Conservation (phyloP, 92 coral and sea anemone species). For the Chrysogorgia sp. region DNA sequence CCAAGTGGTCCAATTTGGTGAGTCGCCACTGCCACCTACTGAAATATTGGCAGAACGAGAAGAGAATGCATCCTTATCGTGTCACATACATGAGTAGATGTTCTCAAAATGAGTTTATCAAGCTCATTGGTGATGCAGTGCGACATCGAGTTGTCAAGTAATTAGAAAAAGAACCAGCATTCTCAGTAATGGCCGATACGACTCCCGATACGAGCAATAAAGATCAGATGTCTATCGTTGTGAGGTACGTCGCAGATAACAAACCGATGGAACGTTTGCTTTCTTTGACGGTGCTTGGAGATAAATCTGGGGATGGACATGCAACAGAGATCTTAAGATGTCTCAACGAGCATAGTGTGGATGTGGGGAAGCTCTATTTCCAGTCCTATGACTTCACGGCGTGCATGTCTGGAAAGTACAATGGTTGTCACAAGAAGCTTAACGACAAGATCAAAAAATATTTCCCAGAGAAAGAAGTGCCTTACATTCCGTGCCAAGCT, state of each 20-base stretch:
- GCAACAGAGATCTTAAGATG: constrained; percentile 27
- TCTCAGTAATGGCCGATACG: constrained; percentile 39
- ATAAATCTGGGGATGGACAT: constrained; percentile 26
- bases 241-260: constrained; percentile 32
- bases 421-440: constrained; percentile 29
- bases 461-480: constrained; percentile 16
- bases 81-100: constrained; percentile 8
- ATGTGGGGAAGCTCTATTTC: constrained; percentile 32
- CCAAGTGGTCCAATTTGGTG: constrained; percentile 15
- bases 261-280: constrained; percentile 18
- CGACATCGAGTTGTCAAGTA: constrained; percentile 5
- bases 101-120: constrained; percentile 28
- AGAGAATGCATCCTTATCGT: constrained; percentile 31
- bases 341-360: constrained; percentile 24
- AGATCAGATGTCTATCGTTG: constrained; percentile 28
- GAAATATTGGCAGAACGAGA: constrained; percentile 22
- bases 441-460: constrained; percentile 12
- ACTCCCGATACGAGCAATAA: constrained; percentile 38
- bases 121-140: constrained; percentile 24
- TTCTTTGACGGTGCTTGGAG: constrained; percentile 20
- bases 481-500: constrained; percentile 35
- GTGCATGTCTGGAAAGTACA: constrained; percentile 33
- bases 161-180: constrained; percentile 27
- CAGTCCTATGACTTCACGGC: constrained; percentile 35
- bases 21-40: constrained; percentile 14